A percentile compares a stretch with the other conserved stretches of the same genome.
Conservation (phyloP, 2,797 vertebrate species). For the Natrix natrix region DNA sequence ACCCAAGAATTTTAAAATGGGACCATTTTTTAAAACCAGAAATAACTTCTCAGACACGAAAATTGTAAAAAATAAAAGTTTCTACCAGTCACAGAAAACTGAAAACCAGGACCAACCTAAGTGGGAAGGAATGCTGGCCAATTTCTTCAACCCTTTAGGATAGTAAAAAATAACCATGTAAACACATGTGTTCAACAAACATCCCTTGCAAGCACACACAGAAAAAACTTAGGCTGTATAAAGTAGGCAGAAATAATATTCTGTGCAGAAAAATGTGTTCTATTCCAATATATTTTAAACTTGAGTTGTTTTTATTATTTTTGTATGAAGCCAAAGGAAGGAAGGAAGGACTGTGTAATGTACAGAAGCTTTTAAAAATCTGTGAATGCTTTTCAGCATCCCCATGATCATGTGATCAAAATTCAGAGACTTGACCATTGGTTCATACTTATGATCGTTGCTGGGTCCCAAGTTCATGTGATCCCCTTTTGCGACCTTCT, state of each 20-base stretch:
- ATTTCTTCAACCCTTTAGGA: not conserved
- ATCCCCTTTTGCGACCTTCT: too few species aligned
- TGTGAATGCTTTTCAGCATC: not conserved
- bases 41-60: not conserved
- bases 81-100: not conserved
- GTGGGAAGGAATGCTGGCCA: not conserved
- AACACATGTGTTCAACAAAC: not conserved
- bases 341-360: not conserved
- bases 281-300: not conserved
- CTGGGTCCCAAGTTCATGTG: too few species aligned
- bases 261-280: not conserved
- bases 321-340: not conserved
- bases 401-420: too few species aligned
- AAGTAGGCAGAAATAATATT: not conserved
- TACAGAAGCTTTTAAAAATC: not conserved
- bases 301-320: not conserved
- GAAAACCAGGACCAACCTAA: not conserved
- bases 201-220: not conserved
- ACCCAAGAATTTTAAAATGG: not conserved
- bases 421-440: too few species aligned
- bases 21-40: not conserved
- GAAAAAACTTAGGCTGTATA: not conserved
- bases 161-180: not conserved
- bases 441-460: too few species aligned
- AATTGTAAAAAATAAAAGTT: not conserved